A percentile compares a stretch with the other conserved stretches of the same genome.
Conservation (phyloP, 2,888 invertebrate genomes). For the Pimpla rufipes region DNA sequence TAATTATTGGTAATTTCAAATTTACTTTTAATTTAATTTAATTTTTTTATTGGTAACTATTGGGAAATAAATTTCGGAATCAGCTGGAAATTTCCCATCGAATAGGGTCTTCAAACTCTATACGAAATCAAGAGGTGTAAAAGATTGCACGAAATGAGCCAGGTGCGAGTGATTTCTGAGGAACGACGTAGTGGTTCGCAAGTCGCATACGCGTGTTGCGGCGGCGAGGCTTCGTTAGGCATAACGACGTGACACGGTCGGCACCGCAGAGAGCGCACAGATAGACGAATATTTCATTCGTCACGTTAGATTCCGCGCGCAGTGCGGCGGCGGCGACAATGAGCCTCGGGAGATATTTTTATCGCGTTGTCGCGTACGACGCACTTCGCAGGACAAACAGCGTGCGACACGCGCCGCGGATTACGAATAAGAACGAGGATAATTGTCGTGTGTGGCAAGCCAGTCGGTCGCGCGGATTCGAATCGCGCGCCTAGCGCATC, state of each 20-base stretch:
- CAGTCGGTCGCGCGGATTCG: not conserved
- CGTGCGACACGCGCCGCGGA: not conserved
- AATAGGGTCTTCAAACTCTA: too few species aligned
- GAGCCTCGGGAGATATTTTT: constrained; percentile 19
- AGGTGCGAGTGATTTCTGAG: not conserved
- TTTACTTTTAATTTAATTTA: too few species aligned
- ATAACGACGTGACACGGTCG: not conserved
- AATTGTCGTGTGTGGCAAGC: constrained; percentile 19
- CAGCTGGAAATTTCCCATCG: too few species aligned
- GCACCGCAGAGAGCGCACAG: not conserved
- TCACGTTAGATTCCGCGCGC: not conserved
- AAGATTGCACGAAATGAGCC: too few species aligned
- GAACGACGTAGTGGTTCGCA: not conserved
- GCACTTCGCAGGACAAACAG: constrained; percentile 5
- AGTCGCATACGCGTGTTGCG: not conserved
- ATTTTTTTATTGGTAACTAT: too few species aligned
- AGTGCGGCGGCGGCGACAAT: not conserved
- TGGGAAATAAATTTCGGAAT: too few species aligned
- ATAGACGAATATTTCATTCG: constrained; percentile 25
- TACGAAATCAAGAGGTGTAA: too few species aligned
- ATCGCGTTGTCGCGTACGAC: constrained; percentile 16
- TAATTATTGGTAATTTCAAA: too few species aligned
- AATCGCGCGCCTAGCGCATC: too few species aligned
- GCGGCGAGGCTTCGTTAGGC: constrained; percentile 11
- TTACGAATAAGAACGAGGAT: constrained; percentile 48